phyloP scores from a whole-genome alignment of 2,888 invertebrate genomes.

The Hymenopus coronatus region DNA sequence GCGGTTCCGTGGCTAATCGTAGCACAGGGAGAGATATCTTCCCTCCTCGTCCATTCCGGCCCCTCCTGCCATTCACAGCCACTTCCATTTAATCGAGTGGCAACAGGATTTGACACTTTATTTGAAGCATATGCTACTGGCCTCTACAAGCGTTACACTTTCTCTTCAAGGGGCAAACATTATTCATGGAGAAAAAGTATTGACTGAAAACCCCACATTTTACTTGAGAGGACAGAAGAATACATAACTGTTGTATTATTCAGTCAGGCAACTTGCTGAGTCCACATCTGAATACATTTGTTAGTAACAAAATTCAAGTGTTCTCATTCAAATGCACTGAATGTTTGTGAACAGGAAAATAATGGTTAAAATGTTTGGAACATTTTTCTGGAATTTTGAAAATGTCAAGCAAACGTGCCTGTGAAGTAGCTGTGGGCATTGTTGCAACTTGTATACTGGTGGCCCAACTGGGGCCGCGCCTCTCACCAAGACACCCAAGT shows the following conservation, averaged over 20 bases:
- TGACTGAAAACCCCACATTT: too few relatives aligned
- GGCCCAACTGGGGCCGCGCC: too few relatives aligned
- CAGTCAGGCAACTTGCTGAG: not conserved
- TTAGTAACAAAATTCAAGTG: too few relatives aligned
- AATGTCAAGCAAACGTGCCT: too few relatives aligned
- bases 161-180: not conserved
- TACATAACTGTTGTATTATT: not conserved
- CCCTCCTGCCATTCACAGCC: not conserved
- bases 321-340: too few relatives aligned
- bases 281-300: too few relatives aligned
- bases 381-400: too few relatives aligned
- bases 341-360: too few relatives aligned
- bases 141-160: not conserved
- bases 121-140: slow-evolving; percentile 14
- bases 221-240: not conserved
- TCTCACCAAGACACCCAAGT: too few relatives aligned
- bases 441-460: too few relatives aligned
- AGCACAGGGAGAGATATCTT: not conserved
- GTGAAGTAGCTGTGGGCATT: too few relatives aligned
- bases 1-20: not conserved
- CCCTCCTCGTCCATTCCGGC: not conserved
- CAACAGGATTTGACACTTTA: slow-evolving; percentile 25
- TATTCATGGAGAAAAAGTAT: not conserved
- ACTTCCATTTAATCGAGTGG: slow-evolving; percentile 13
- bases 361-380: too few relatives aligned